A percentile compares a stretch with the other conserved stretches of the same genome.
phyloP scores from a whole-genome alignment of 2,888 invertebrate species.

The Andrena bicolor region DNA sequence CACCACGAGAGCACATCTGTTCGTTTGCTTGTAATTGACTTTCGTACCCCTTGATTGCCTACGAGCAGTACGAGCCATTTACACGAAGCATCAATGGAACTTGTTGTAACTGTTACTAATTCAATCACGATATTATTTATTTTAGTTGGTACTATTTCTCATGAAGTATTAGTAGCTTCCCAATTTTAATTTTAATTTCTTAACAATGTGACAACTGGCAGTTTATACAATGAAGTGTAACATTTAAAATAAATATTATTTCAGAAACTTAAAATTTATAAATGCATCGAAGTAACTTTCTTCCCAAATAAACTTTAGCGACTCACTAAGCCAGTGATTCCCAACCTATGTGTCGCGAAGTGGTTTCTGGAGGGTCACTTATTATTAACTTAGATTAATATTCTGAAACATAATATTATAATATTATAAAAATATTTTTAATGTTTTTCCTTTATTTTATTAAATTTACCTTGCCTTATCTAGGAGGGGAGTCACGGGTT shows the following conservation, averaged over 20 bases:
- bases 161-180: background rate
- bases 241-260: too few relatives aligned
- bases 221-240: too few relatives aligned
- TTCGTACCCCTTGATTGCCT: slow-evolving; percentile 29
- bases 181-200: background rate
- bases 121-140: background rate
- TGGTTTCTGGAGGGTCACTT: too few relatives aligned
- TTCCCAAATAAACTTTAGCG: too few relatives aligned
- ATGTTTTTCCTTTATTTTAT: too few relatives aligned
- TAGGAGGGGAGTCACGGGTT: too few relatives aligned
- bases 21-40: slow-evolving; percentile 43
- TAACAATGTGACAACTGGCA: background rate
- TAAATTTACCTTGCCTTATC: too few relatives aligned
- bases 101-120: background rate
- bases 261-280: background rate
- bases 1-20: slow-evolving; percentile 48
- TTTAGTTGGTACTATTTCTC: background rate
- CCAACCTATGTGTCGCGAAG: too few relatives aligned
- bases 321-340: too few relatives aligned
- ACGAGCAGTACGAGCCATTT: background rate
- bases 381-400: too few relatives aligned
- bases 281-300: background rate
- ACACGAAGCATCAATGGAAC: background rate
- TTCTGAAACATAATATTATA: too few relatives aligned
- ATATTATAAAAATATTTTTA: too few relatives aligned